These are phyloP conservation scores for Vesta saturnalis DNA, from an alignment of 2,888 invertebrate genomes.

Conservation along the genomic window DNA sequence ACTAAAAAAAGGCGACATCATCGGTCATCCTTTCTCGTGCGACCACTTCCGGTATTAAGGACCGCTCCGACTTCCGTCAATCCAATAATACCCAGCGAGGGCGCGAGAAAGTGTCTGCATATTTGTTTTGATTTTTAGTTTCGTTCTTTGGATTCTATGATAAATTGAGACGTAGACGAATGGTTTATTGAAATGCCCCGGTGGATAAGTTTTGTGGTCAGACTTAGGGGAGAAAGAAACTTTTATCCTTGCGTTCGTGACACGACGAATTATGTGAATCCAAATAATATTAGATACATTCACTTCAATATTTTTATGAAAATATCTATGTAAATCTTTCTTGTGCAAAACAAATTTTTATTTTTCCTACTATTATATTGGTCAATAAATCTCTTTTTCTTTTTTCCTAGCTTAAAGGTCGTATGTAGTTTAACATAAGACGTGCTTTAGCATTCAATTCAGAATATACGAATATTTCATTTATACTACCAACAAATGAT, in stretches of 20 bases:
- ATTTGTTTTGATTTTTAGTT: slow-evolving; percentile 61
- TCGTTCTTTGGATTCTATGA: slow-evolving; percentile 55
- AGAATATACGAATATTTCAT: too few species aligned
- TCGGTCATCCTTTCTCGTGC: slow-evolving; percentile 54
- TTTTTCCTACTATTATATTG: not conserved
- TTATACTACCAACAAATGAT: too few species aligned
- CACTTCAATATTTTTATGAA: not conserved
- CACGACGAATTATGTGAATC: slow-evolving; percentile 33
- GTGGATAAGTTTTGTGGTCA: slow-evolving; percentile 53
- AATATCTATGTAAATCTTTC: not conserved
- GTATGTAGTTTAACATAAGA: too few species aligned
- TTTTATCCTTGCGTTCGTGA: slow-evolving; percentile 36
- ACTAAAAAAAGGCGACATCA: slow-evolving; percentile 48
- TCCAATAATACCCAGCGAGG: slow-evolving; percentile 53
- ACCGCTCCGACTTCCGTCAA: slow-evolving; percentile 53
- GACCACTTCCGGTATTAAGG: slow-evolving; percentile 53
- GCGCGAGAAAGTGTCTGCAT: slow-evolving; percentile 58
- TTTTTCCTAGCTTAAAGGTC: too few species aligned
- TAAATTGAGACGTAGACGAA: slow-evolving; percentile 58
- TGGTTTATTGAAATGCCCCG: slow-evolving; percentile 61
- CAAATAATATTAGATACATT: slow-evolving; percentile 23
- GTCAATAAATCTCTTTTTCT: too few species aligned
- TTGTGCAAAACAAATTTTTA: not conserved
- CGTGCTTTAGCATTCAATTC: too few species aligned
- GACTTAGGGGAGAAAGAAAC: slow-evolving; percentile 34